Evolutionary conservation across 2,797 vertebrate genomes (phyloP), one percentile per base, ranked within the genome.

Genomic region (Chaenodraco wilsoni): DNA sequence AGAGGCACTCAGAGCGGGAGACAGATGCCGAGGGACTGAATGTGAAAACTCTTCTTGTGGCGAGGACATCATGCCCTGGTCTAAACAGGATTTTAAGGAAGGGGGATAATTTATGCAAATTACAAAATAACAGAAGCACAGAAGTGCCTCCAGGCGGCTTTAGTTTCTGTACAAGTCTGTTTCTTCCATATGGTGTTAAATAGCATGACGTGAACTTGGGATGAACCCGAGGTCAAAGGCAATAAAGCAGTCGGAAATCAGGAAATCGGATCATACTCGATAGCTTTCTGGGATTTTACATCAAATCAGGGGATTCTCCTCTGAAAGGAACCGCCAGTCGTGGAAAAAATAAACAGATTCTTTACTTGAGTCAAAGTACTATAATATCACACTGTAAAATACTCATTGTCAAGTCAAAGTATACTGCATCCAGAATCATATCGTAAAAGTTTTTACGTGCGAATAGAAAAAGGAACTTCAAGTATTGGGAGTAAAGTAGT

Each of bases 51-150:
- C 4, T 37, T 1, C 49, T 52, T 0, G 45, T 43, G 72, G 67
- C 19, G 60, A 74, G 55, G 74, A 69, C 58, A 54, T 57, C 41
- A 31, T 12, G 56, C 44, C 50, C 9, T 5, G 21, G 31, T 75
- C 59, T 60, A 74, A 82, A 79, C 69, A 57, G 70, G 74, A 72
- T 82, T 80, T 77, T 79, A 60, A 66, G 52, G 61, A 74, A 65
- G 64, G 50, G 51, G 69, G 58, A 43, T 85, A 58, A 83, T 84
- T 81, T 74, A 79, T 65, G 64, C 60, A 71, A 74, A 84, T 73
- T 68, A 74, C 27, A 71, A 51, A 77, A 77, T 40, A 73, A 78
- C 75, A 76, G 63, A 60, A 54, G 66, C 27, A 78, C 75, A 76
- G 63, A 60, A 54, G 66, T 33, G 63, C 64, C 79, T 61, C 63